Conservation (phyloP, 2,888 invertebrate genomes). For the Crossocerus cetratus region DNA sequence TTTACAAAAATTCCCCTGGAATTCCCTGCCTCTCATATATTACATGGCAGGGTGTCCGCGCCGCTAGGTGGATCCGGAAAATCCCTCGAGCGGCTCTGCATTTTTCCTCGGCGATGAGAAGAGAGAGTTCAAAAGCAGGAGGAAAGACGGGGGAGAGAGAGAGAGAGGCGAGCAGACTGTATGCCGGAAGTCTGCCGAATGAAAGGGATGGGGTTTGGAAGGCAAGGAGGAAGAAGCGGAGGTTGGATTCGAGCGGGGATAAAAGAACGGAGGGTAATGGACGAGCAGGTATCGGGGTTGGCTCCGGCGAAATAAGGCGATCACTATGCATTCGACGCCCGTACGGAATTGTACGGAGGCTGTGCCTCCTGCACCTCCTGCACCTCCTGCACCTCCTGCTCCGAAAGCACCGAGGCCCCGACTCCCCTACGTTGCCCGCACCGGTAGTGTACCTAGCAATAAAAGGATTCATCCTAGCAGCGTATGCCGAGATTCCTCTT, state of each 20-base stretch:
- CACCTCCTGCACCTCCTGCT: no score
- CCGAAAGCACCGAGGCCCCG: not conserved
- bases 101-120: not conserved
- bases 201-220: not conserved
- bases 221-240: not conserved
- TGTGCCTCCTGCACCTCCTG: conserved; percentile 5
- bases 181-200: not conserved
- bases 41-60: no score
- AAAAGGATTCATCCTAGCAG: conserved; percentile 40
- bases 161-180: not conserved
- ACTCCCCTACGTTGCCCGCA: conserved; percentile 18
- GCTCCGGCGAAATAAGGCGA: conserved; percentile 62
- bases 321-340: conserved; percentile 68
- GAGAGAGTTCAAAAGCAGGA: not conserved
- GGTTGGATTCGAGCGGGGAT: conserved; percentile 6
- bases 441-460: conserved; percentile 44
- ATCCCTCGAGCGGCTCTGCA: no score
- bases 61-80: no score
- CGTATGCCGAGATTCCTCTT: conserved; percentile 53
- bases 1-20: no score
- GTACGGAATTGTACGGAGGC: conserved; percentile 31
- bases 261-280: conserved; percentile 36
- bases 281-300: conserved; percentile 9
- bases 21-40: no score
- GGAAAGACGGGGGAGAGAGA: not conserved